These are phyloP conservation scores for Ptychodera flava DNA, from an alignment of 35 echinoderm and acorn worm species.

Conservation along the genomic window DNA sequence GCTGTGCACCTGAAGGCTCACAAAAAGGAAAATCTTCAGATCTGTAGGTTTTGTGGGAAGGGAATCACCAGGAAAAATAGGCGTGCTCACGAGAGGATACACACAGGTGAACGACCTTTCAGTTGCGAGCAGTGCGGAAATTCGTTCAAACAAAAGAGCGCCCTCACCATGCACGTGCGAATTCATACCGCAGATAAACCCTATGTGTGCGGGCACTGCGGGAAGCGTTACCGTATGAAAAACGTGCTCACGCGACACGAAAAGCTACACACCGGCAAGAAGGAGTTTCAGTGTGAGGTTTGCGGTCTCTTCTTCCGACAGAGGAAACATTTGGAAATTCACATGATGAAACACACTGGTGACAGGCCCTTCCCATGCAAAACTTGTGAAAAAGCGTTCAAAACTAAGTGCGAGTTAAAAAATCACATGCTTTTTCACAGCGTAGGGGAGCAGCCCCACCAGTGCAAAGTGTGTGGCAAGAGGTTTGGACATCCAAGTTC, in stretches of 20 bases:
- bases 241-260: slow-evolving; percentile 8
- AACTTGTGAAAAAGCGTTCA: neutral
- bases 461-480: neutral
- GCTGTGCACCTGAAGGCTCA: too few species aligned
- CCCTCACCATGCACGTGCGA: slow-evolving; percentile 19
- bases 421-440: slow-evolving; percentile 6
- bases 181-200: slow-evolving; percentile 39
- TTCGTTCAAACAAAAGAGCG: slow-evolving; percentile 7
- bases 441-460: neutral
- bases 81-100: slow-evolving; percentile 1
- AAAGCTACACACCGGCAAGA: slow-evolving; percentile 26
- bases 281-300: slow-evolving; percentile 26
- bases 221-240: slow-evolving; percentile 15
- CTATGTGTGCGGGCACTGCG: slow-evolving; percentile 21
- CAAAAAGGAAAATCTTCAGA: slow-evolving; percentile 21
- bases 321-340: neutral
- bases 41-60: slow-evolving; percentile 15
- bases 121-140: slow-evolving; percentile 34
- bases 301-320: slow-evolving; percentile 21
- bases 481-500: neutral
- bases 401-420: neutral
- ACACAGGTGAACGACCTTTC: slow-evolving; percentile 26
- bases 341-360: slow-evolving; percentile 16
- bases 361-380: slow-evolving; percentile 14
- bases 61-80: neutral